phyloP scores from a whole-genome alignment of 2,113 vertebrate genomes.

The Eulemur macaco region DNA sequence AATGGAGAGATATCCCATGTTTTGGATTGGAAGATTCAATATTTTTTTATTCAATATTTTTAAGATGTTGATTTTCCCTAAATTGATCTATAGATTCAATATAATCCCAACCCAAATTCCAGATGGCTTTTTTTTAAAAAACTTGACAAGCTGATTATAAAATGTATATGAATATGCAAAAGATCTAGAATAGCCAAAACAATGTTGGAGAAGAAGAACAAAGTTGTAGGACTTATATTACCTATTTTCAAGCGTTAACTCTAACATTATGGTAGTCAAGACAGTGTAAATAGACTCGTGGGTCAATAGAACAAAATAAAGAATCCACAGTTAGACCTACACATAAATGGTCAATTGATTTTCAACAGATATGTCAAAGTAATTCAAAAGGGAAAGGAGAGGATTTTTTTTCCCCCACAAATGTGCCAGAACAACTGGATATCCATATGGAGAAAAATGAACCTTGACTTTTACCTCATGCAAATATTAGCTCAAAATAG shows the following conservation, averaged over 20 bases:
- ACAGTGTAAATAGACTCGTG: not conserved
- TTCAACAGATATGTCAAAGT: conserved; percentile 4
- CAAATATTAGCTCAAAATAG: conserved; percentile 33
- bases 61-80: conserved; percentile 72
- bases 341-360: not conserved
- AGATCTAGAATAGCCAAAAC: conserved; percentile 68
- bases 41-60: conserved; percentile 74
- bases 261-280: not conserved
- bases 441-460: not conserved
- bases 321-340: not conserved
- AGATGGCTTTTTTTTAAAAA: conserved; percentile 62
- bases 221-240: conserved; percentile 34
- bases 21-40: conserved; percentile 68
- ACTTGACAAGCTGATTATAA: conserved; percentile 64
- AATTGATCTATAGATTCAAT: conserved; percentile 76
- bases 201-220: conserved; percentile 52
- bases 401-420: not conserved
- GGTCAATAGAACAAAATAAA: not conserved
- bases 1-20: conserved; percentile 67
- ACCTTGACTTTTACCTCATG: conserved; percentile 30
- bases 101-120: conserved; percentile 73
- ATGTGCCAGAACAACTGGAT: conserved; percentile 22
- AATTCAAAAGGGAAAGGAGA: not conserved
- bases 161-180: conserved; percentile 66
- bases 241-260: conserved; percentile 39